phyloP scores from a whole-genome alignment of 2,888 invertebrate species.

The Nycteola revayana region DNA sequence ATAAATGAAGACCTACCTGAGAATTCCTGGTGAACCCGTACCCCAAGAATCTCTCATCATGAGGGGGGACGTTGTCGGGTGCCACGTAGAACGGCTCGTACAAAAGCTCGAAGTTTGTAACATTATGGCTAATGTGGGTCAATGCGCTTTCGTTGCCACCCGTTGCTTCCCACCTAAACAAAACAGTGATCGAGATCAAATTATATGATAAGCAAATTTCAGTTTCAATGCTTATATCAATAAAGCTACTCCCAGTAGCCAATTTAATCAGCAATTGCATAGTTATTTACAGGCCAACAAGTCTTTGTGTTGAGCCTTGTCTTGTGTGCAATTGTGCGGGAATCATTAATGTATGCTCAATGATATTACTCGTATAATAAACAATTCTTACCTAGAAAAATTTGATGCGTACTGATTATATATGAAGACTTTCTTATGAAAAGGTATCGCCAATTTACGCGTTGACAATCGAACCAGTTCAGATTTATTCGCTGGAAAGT shows the following conservation, averaged over 20 bases:
- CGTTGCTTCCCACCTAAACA: slow-evolving; percentile 82
- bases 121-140: slow-evolving; percentile 91
- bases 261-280: too few relatives aligned
- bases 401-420: slow-evolving; percentile 96
- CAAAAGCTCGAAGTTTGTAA: slow-evolving; percentile 91
- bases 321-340: too few relatives aligned
- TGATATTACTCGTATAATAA: too few relatives aligned
- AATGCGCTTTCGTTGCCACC: slow-evolving; percentile 82
- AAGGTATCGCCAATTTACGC: slow-evolving; percentile 92
- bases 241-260: too few relatives aligned
- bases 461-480: slow-evolving; percentile 88
- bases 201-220: too few relatives aligned
- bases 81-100: slow-evolving; percentile 97
- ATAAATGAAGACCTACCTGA: slow-evolving; percentile 84
- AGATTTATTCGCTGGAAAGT: slow-evolving; percentile 91
- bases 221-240: too few relatives aligned
- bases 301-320: too few relatives aligned
- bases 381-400: slow-evolving; percentile 91
- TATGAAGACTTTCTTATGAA: slow-evolving; percentile 95
- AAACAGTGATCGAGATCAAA: too few relatives aligned
- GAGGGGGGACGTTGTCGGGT: slow-evolving; percentile 89
- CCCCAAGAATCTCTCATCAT: slow-evolving; percentile 94
- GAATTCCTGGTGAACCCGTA: slow-evolving; percentile 96
- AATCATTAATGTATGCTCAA: too few relatives aligned
- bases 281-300: too few relatives aligned